These are phyloP conservation scores for Origma solitaria DNA, from an alignment of 2,113 vertebrate species.

Conservation along the genomic window DNA sequence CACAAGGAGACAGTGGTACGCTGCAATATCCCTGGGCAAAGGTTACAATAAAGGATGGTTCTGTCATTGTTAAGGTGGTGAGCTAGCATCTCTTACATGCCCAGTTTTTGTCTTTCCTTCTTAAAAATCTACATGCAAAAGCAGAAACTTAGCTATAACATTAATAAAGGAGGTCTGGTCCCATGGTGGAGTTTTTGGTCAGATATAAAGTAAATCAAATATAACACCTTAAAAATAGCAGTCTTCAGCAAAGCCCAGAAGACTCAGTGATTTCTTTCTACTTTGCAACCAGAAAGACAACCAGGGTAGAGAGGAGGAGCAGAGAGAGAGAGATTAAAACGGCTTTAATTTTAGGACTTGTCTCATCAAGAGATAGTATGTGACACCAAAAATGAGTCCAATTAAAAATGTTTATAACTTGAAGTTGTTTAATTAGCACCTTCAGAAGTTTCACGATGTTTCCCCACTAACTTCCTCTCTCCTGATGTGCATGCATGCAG, in stretches of 20 bases:
- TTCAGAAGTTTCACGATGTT: background rate
- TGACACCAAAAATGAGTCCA: conserved; percentile 34
- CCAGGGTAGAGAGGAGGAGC: background rate
- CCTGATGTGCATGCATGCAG: background rate
- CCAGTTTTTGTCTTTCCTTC: background rate
- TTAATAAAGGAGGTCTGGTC: conserved; percentile 16
- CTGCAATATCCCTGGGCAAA: background rate
- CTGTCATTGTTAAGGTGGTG: background rate
- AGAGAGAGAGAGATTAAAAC: conserved; percentile 8
- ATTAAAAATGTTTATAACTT: conserved; percentile 31
- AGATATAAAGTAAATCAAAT: conserved; percentile 41
- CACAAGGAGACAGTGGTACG: background rate
- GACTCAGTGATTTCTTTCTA: background rate
- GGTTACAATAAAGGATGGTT: background rate
- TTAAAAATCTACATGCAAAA: conserved; percentile 6
- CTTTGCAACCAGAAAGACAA: conserved; percentile 25
- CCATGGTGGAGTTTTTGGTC: background rate
- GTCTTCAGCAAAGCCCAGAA: conserved; percentile 5
- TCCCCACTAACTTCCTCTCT: background rate
- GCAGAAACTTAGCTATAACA: background rate
- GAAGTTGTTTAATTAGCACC: conserved; percentile 33
- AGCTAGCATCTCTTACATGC: background rate
- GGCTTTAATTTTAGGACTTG: conserved; percentile 41
- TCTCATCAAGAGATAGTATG: conserved; percentile 22
- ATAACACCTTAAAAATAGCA: conserved; percentile 45